phyloP scores from a whole-genome alignment of 2,113 vertebrate genomes.

The Percopsis transmontana region DNA sequence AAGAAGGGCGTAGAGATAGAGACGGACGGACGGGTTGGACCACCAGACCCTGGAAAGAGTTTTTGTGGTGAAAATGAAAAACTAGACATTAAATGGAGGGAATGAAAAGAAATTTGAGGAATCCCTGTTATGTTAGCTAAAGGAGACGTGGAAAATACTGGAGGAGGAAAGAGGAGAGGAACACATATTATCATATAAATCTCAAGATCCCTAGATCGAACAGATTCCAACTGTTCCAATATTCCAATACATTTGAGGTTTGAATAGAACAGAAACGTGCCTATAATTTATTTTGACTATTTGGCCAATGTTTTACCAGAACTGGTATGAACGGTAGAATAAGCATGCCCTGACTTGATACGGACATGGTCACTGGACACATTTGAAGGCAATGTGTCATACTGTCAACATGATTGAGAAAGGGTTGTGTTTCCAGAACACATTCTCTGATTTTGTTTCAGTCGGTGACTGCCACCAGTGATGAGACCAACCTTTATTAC shows the following conservation, averaged over 20 bases:
- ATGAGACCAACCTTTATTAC: too few species aligned
- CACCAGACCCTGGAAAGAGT: neutral
- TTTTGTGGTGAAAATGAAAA: neutral
- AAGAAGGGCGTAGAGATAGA: neutral
- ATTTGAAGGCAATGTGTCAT: neutral
- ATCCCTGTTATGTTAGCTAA: neutral
- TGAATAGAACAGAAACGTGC: too few species aligned
- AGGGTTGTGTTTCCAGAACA: neutral
- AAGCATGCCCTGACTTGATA: neutral
- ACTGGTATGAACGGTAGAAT: neutral
- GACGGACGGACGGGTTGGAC: neutral
- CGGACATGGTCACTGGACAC: constrained; percentile 2
- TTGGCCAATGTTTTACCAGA: too few species aligned
- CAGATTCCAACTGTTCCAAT: too few species aligned
- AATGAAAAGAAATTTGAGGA: neutral
- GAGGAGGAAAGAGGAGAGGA: neutral
- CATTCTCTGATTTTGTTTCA: too few species aligned
- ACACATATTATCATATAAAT: constrained; percentile 7
- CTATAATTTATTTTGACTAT: too few species aligned
- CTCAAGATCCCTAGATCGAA: too few species aligned
- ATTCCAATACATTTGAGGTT: too few species aligned
- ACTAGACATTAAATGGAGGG: neutral
- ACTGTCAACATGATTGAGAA: neutral
- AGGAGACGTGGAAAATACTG: neutral
- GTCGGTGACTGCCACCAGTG: too few species aligned